Percentiles rank a stretch among this genome's conserved stretches.
These are phyloP conservation scores for Ibycter americanus DNA, from an alignment of 2,797 vertebrate species.

Conservation along the genomic window DNA sequence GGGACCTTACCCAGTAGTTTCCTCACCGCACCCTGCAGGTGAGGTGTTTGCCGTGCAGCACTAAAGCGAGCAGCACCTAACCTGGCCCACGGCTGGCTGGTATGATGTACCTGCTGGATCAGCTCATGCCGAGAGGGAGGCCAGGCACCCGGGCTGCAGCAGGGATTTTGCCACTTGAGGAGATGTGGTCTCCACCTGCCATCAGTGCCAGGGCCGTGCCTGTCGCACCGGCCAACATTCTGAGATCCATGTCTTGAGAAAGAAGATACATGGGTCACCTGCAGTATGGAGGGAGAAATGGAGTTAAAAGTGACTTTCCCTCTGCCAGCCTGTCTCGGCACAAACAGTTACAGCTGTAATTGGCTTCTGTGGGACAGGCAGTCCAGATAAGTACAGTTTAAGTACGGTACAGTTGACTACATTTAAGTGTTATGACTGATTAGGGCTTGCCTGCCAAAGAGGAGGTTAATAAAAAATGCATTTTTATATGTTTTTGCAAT, in stretches of 20 bases:
- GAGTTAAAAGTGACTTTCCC: background rate
- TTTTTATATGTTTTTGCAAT: background rate
- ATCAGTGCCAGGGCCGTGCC: accelerated
- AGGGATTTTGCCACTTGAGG: background rate
- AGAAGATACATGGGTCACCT: background rate
- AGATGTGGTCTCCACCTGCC: background rate
- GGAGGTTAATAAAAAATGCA: background rate
- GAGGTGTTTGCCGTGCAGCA: background rate
- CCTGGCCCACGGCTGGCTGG: background rate
- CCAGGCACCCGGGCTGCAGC: background rate
- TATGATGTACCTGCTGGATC: background rate
- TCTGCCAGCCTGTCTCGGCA: background rate
- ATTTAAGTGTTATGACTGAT: background rate
- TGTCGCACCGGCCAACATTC: background rate
- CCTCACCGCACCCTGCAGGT: background rate
- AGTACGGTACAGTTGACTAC: background rate
- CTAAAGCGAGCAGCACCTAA: background rate
- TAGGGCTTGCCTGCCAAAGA: background rate
- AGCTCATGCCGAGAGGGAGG: background rate
- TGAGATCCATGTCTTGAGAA: background rate
- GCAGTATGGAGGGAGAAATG: background rate
- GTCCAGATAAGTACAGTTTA: background rate
- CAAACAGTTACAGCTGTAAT: background rate
- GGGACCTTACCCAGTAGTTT: background rate
- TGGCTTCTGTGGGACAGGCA: background rate